phyloP scores from a whole-genome alignment of 2,888 invertebrate genomes.

The Prosapia bicincta region DNA sequence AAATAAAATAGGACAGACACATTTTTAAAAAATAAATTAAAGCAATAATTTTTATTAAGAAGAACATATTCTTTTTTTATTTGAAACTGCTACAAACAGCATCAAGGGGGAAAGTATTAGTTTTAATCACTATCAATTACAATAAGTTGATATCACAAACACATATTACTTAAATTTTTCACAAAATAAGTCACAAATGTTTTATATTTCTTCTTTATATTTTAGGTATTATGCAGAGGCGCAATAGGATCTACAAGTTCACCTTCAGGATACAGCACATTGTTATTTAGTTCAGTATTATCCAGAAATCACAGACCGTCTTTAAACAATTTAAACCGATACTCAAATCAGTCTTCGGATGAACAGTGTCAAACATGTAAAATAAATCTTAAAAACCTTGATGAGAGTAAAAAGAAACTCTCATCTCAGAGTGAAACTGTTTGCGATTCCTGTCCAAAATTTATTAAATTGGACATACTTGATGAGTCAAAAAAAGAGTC shows the following conservation, averaged over 20 bases:
- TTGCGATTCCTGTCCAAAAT: not conserved
- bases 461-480: not conserved
- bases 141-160: too few species aligned
- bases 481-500: not conserved
- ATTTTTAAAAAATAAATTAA: too few species aligned
- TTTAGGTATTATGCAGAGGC: not conserved
- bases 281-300: not conserved
- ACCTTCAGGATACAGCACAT: not conserved
- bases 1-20: too few species aligned
- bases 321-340: not conserved
- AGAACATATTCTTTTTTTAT: too few species aligned
- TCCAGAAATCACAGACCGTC: not conserved
- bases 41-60: too few species aligned
- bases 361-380: not conserved
- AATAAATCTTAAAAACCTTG: not conserved
- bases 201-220: not conserved
- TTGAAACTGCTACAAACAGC: too few species aligned
- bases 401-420: not conserved
- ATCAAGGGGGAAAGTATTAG: too few species aligned
- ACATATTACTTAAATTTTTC: too few species aligned
- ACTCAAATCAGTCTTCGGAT: not conserved
- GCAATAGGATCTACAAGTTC: not conserved
- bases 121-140: too few species aligned
- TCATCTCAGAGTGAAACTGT: not conserved
- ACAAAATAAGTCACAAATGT: too few species aligned